Evolutionary conservation across 2,888 invertebrate genomes (phyloP), one percentile per base, ranked within the genome.

Genomic region (Acholoe squamosa): DNA sequence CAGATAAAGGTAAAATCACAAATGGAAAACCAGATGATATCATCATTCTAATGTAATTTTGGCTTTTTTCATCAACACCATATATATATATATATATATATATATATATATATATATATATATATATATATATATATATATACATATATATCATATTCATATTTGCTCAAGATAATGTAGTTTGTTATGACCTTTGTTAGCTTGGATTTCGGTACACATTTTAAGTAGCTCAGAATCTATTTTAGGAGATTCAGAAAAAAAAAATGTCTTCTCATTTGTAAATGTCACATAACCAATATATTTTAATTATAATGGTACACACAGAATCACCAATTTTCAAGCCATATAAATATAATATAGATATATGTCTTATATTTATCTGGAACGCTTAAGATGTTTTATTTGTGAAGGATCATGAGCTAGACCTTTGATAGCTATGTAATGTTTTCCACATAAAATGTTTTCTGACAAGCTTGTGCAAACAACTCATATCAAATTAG

Each of bases 381-480:
- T 71, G 71, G 71, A 71, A 71, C 71, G 71, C 71, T 28, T 71
- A 71, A 71, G 71, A 71, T 71, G 71, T 71, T 28, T 1, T 28
- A 28, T 71, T 71, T 71, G 31, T 71, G 28, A 28, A 14, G 25
- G 25, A 28, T 22, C 25, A 14, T 71, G 25, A 28, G 25, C 28
- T 0, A 71, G 1, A 7, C 14, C 31, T 28, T 28, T 28, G 28
- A 28, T 71, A 28, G 14, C 19, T n/a, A n/a, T 3, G 10, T 28
- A 71, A 14, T 14, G 0, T 28, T n/a, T 71, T 71, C 0, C 71
- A 71, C 71, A 71, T 61, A 25, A n/a, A 28, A 71, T 14, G 3
- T 28, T 5, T 7, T 22, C 5, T 25, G 28, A 71, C 25, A 5
- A 71, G 25, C 28, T 28, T 14, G 10, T 28, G 28, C 7, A 71